A percentile compares a stretch with the other conserved stretches of the same genome.
These are phyloP conservation scores for Tinea semifulvella DNA, from an alignment of 2,888 invertebrate genomes.

Conservation along the genomic window DNA sequence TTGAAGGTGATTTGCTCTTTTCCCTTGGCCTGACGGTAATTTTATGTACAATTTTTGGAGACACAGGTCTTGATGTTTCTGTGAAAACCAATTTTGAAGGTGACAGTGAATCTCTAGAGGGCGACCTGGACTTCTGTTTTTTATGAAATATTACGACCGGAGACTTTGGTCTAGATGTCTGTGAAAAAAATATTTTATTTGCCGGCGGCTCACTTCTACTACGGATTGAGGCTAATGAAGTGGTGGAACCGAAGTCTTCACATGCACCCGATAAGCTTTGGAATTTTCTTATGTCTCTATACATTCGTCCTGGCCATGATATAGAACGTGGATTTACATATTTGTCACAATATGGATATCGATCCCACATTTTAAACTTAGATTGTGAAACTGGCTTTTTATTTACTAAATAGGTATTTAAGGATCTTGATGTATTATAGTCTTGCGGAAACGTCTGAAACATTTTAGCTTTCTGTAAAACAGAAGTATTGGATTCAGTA, in stretches of 20 bases:
- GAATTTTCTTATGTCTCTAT: constrained; percentile 57
- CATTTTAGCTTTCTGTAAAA: constrained; percentile 74
- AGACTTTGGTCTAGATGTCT: constrained; percentile 55
- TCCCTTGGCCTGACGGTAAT: constrained; percentile 21
- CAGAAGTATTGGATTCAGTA: constrained; percentile 61
- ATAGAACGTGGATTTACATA: constrained; percentile 68
- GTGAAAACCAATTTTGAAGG: constrained; percentile 42
- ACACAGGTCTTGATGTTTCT: constrained; percentile 43
- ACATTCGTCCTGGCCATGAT: constrained; percentile 68
- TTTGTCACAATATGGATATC: constrained; percentile 50
- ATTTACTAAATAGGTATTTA: constrained; percentile 72
- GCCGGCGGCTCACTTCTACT: constrained; percentile 72
- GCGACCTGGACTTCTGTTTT: constrained; percentile 26
- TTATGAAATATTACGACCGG: constrained; percentile 47
- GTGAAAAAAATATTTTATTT: constrained; percentile 60
- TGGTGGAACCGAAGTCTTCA: constrained; percentile 49
- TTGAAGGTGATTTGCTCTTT: constrained; percentile 36
- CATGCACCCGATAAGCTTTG: constrained; percentile 47
- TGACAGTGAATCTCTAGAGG: constrained; percentile 28
- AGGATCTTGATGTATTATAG: constrained; percentile 63
- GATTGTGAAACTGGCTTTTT: constrained; percentile 78
- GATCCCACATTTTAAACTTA: constrained; percentile 74
- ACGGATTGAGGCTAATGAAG: constrained; percentile 61
- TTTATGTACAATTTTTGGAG: constrained; percentile 38
- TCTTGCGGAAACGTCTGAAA: constrained; percentile 67